Evolutionary conservation across 2,797 vertebrate genomes (phyloP).

Genomic region (Sylvilagus floridanus): DNA sequence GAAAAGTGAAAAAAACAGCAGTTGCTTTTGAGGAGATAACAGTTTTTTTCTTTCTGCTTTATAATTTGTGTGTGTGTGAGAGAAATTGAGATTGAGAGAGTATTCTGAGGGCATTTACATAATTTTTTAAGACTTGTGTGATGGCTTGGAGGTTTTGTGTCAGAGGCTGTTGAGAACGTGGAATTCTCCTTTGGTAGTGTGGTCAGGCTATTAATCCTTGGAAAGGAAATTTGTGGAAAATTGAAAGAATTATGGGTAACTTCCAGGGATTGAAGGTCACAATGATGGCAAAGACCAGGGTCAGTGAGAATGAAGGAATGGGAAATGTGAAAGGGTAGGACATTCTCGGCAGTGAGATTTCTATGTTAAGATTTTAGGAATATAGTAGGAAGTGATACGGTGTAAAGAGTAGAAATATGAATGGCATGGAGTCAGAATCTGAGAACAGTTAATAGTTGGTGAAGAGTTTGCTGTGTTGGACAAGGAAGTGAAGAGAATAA

Average conservation of each 20-base stretch:
- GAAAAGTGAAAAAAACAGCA: constrained; percentile 5
- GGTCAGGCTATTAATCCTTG: background rate
- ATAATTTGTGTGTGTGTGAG: background rate
- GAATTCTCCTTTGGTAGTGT: background rate
- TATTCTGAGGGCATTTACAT: background rate
- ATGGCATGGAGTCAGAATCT: background rate
- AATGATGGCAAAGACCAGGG: background rate
- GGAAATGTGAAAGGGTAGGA: background rate
- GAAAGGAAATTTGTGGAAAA: constrained; percentile 29
- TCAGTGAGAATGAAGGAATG: constrained; percentile 3
- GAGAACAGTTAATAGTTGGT: background rate
- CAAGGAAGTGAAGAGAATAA: background rate
- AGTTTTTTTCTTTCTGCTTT: background rate
- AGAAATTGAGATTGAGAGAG: background rate
- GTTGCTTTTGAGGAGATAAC: background rate
- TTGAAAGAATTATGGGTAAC: background rate
- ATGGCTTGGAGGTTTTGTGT: background rate
- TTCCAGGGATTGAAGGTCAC: background rate
- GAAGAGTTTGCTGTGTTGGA: background rate
- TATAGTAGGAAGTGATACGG: background rate
- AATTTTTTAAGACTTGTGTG: background rate
- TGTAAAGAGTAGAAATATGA: background rate
- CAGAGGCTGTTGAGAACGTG: background rate
- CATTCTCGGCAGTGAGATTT: background rate
- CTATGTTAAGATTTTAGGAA: constrained; percentile 46